These are phyloP conservation scores for Epinotia ramella DNA, from an alignment of 2,888 invertebrate genomes.

Conservation along the genomic window DNA sequence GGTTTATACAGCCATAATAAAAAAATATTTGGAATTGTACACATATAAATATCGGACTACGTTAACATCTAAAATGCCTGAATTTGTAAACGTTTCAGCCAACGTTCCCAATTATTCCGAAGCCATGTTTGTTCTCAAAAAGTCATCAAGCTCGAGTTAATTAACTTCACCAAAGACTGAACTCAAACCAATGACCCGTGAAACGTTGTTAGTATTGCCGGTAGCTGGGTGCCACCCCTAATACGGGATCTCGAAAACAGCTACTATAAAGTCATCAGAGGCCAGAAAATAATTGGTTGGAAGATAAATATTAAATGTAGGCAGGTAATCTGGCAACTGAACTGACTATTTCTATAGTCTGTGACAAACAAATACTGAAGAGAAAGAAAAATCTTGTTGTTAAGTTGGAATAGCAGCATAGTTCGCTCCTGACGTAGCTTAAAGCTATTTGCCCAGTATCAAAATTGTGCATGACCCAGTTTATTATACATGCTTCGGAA, in stretches of 20 bases:
- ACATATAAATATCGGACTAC: constrained; percentile 16
- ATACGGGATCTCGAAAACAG: constrained; percentile 10
- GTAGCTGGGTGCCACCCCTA: neutral
- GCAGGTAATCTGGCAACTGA: no score
- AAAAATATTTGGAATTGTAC: neutral
- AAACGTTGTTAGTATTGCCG: constrained; percentile 26
- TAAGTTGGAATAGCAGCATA: neutral
- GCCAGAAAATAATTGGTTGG: neutral
- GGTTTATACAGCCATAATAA: neutral
- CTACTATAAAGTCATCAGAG: neutral
- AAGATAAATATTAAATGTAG: neutral
- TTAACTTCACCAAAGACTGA: constrained; percentile 32
- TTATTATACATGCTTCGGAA: neutral
- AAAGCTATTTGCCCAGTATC: neutral
- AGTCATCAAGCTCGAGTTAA: constrained; percentile 38
- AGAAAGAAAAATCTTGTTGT: no score
- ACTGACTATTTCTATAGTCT: no score
- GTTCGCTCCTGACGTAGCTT: neutral
- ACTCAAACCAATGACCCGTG: constrained; percentile 41
- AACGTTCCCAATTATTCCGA: constrained; percentile 14
- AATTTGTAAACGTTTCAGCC: constrained; percentile 1
- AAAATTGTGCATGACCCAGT: neutral
- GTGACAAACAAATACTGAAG: no score
- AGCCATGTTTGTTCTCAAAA: constrained; percentile 28
- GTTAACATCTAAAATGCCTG: constrained; percentile 14